phyloP scores from a whole-genome alignment of 2,888 invertebrate genomes.

The Falcaria lacertinaria region DNA sequence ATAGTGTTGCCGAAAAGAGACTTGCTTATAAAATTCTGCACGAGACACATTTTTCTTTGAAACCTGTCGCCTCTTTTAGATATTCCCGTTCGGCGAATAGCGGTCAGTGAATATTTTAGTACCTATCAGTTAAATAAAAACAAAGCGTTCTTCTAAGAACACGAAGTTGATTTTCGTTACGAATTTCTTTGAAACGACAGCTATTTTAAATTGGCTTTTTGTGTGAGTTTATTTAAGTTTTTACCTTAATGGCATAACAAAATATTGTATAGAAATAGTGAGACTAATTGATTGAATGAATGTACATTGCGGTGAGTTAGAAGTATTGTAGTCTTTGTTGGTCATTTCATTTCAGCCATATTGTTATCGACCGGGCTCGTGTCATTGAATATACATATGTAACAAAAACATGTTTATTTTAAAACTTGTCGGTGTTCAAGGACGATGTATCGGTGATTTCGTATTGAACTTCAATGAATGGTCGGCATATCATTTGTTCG shows the following conservation, averaged over 20 bases:
- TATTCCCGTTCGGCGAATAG: background rate
- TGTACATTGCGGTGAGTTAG: no score
- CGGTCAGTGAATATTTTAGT: background rate
- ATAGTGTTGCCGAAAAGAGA: background rate
- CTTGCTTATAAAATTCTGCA: background rate
- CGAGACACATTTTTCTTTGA: background rate
- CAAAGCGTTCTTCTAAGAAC: background rate
- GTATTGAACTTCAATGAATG: background rate
- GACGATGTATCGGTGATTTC: background rate
- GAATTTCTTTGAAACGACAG: background rate
- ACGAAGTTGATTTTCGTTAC: background rate
- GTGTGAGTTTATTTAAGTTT: no score
- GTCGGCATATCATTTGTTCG: no score
- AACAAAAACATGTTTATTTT: background rate
- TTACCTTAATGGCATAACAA: no score
- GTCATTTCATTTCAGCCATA: background rate
- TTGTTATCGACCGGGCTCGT: slow-evolving; percentile 17
- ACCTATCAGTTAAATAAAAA: background rate
- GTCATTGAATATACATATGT: slow-evolving; percentile 8
- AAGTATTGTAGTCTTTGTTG: background rate
- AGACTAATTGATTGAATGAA: no score
- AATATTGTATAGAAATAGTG: no score
- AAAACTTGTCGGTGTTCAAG: background rate
- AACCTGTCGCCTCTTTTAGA: background rate
- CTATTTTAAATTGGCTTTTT: no score